Evolutionary conservation across 1,140 invertebrate species (phyloP).

Genomic region (Dryas iulia): DNA sequence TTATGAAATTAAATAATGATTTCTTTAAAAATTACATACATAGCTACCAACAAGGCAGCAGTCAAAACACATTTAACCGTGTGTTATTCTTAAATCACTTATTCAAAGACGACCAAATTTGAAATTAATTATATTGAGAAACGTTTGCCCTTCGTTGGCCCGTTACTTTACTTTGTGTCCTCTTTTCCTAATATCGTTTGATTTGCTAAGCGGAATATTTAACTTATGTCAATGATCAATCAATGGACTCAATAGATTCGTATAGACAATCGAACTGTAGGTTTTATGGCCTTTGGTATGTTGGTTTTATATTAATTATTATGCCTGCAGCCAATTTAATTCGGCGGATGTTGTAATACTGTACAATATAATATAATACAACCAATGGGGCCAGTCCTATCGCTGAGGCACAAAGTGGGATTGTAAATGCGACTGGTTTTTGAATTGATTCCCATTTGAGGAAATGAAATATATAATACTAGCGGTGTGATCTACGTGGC

Average conservation of each 20-base stretch:
- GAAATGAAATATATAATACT: no score
- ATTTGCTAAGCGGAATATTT: conserved; percentile 44
- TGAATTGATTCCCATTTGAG: no score
- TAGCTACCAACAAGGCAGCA: not conserved
- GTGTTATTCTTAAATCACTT: not conserved
- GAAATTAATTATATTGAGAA: conserved; percentile 9
- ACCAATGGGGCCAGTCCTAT: no score
- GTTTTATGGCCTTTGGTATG: conserved; percentile 26
- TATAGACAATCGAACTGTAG: conserved; percentile 34
- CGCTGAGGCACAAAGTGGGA: no score
- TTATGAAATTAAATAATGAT: not conserved
- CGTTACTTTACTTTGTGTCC: conserved; percentile 20
- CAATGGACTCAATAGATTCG: conserved; percentile 45
- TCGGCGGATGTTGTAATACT: not conserved
- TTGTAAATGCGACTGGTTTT: no score
- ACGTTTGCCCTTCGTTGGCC: not conserved
- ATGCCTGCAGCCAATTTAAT: not conserved
- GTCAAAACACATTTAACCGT: not conserved
- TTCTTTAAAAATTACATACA: not conserved
- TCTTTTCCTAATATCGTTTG: conserved; percentile 33
- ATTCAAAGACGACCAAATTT: not conserved
- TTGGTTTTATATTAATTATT: conserved; percentile 30
- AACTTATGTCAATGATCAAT: conserved; percentile 49
- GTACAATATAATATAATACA: no score
- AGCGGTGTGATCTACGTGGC: no score